Conservation (phyloP, 2,113 vertebrate species). For the Colaptes auratus region DNA sequence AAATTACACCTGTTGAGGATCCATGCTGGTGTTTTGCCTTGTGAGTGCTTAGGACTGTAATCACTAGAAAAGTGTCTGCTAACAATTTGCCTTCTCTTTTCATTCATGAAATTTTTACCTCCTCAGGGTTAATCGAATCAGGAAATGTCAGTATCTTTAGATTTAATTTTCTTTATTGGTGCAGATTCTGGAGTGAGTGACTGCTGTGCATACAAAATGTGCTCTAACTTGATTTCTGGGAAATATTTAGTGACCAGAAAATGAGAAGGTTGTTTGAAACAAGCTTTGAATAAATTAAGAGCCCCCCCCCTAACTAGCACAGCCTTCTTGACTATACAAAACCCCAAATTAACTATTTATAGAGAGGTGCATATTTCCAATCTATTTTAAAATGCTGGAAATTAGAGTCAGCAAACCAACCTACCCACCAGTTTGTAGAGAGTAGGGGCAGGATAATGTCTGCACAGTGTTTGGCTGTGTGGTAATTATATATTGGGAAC, state of each 20-base stretch:
- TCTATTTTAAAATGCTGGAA: conserved; percentile 51
- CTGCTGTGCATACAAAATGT: conserved; percentile 15
- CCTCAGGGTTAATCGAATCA: conserved; percentile 16
- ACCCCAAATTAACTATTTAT: conserved; percentile 53
- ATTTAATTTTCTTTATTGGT: conserved; percentile 39
- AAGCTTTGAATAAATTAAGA: conserved; percentile 39
- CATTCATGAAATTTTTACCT: conserved; percentile 36
- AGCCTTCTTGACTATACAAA: not conserved
- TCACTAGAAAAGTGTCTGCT: not conserved
- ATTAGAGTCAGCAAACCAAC: conserved; percentile 32
- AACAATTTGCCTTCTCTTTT: conserved; percentile 31
- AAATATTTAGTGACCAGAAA: conserved; percentile 35
- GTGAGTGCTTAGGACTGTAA: not conserved
- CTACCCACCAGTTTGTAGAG: conserved; percentile 28
- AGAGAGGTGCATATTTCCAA: conserved; percentile 27
- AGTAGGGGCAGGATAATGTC: not conserved
- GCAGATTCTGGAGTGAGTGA: not conserved
- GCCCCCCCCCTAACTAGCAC: not conserved
- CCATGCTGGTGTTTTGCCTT: not conserved
- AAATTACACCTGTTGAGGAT: not conserved
- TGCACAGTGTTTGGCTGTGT: not conserved
- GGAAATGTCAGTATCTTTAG: conserved; percentile 34
- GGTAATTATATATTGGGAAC: conserved; percentile 2
- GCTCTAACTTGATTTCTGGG: conserved; percentile 20
- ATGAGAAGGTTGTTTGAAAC: conserved; percentile 12